These are phyloP conservation scores for Etia nguti DNA, from an alignment of 2,113 vertebrate species.

Conservation along the genomic window DNA sequence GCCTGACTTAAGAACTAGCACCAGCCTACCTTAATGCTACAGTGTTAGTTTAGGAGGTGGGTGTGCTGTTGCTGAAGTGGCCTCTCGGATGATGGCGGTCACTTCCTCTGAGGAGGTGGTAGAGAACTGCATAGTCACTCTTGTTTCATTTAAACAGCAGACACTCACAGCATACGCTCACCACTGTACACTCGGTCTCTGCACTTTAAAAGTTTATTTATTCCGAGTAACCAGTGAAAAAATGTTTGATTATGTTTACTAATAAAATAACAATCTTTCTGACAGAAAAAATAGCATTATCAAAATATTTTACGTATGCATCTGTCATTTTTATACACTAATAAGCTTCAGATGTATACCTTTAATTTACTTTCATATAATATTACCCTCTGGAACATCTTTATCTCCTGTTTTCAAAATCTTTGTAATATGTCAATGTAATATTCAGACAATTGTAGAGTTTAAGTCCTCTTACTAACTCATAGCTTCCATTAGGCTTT, in stretches of 20 bases:
- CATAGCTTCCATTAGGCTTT: not conserved
- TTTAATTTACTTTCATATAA: not conserved
- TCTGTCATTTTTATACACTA: not conserved
- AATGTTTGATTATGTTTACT: not conserved
- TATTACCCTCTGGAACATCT: not conserved
- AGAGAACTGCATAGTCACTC: not conserved
- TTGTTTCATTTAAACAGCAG: not conserved
- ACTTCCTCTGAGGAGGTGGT: slow-evolving; percentile 17
- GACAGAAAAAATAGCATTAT: not conserved
- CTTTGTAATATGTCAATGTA: not conserved
- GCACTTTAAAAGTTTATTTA: not conserved
- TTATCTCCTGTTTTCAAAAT: not conserved
- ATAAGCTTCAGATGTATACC: not conserved
- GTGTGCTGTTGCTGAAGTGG: not conserved
- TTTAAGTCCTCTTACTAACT: not conserved
- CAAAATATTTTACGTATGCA: not conserved
- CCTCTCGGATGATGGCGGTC: not conserved
- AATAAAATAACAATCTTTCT: not conserved
- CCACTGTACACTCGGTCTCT: not conserved
- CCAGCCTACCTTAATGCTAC: not conserved
- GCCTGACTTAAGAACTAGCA: not conserved
- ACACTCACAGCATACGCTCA: not conserved
- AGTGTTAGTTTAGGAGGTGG: not conserved
- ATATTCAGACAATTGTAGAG: not conserved
- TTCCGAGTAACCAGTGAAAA: not conserved